phyloP scores from a whole-genome alignment of 2,888 invertebrate genomes.

The Thumatha senex region DNA sequence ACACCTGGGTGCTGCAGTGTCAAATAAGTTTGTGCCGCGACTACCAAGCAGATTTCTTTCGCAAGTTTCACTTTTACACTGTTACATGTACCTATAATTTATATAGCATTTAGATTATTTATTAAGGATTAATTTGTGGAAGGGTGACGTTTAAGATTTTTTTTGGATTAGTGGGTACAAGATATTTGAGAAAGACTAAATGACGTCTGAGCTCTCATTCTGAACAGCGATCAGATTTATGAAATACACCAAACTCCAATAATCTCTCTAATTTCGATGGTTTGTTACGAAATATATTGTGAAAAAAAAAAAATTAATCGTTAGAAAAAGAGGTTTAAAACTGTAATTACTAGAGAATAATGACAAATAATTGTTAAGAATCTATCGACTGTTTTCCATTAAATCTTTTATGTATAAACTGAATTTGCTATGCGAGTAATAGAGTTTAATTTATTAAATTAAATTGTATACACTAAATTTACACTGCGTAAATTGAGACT shows the following conservation, averaged over 20 bases:
- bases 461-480: constrained; percentile 34
- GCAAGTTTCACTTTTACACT: constrained; percentile 11
- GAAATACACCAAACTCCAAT: too few relatives aligned
- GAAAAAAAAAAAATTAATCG: constrained; percentile 12
- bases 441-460: constrained; percentile 33
- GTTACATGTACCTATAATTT: not conserved
- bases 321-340: constrained; percentile 44
- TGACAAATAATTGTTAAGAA: constrained; percentile 69
- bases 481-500: constrained; percentile 29
- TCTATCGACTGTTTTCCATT: constrained; percentile 72
- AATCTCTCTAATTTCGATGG: too few relatives aligned
- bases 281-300: not conserved
- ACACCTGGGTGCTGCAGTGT: constrained; percentile 38
- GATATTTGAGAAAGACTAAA: too few relatives aligned
- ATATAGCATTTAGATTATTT: not conserved
- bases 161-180: too few relatives aligned
- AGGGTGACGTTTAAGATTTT: too few relatives aligned
- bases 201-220: too few relatives aligned
- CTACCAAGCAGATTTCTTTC: constrained; percentile 26
- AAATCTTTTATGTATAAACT: constrained; percentile 42
- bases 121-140: not conserved
- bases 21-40: constrained; percentile 41
- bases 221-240: too few relatives aligned
- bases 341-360: constrained; percentile 63
- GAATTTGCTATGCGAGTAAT: constrained; percentile 30